Evolutionary conservation across 2,888 invertebrate species (phyloP), one percentile per base, ranked within the genome.

Genomic region (Drosophila kanekoi): DNA sequence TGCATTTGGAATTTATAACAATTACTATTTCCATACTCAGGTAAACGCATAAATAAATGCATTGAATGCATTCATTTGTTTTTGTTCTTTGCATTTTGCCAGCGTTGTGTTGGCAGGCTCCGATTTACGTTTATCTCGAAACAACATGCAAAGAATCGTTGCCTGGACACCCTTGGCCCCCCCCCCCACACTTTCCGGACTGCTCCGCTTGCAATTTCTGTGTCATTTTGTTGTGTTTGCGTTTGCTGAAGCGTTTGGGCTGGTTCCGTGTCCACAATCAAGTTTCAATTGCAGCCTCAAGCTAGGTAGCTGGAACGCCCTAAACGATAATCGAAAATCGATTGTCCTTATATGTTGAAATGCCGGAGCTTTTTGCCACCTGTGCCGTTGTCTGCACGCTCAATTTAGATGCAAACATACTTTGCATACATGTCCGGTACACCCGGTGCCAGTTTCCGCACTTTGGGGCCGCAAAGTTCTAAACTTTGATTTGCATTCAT

Each of bases 291-390:
- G 63, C 51, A 62, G 56, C 67, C 60, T 14, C 53, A 28, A 10
- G 57, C 20, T 48, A 16, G 32, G 48, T n/a, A 41, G 54, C 40
- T 62, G 14, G 33, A 14, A 37, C 33, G 35, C 35, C 20, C 41
- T 43, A 57, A 37, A 52, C 56, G 66, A 67, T 81, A 83, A 81
- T 81, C 81, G 84, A 81, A 81, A 81, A 81, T 81, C 81, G 81
- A 81, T 81, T 73, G 76, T 73, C 48, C 68, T 45, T 48, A 61
- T 52, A 78, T 68, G 70, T 81, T 68, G 58, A 65, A 62, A 45
- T 68, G 71, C 69, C 69, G 57, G 37, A 43, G 44, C 35, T 38
- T 53, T 41, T 20, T 47, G 35, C 47, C 62, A 72, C 47, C 62
- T 62, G 51, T 44, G 16, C 14, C 60, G 54, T 40, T 47, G 16